phyloP scores from a whole-genome alignment of 2,888 invertebrate species.

The Agrilus cyanescens region DNA sequence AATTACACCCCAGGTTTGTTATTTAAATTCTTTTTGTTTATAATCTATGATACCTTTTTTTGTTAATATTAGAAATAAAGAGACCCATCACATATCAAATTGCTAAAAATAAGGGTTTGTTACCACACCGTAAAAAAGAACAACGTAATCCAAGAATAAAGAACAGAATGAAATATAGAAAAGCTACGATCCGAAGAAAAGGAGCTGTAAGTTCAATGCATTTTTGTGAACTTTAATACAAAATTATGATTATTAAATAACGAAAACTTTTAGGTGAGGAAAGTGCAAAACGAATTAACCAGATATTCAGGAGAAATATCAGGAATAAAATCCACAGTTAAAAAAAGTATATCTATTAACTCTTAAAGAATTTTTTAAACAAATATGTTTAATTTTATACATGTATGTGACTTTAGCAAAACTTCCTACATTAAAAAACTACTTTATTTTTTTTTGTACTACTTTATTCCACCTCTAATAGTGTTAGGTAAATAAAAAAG shows the following conservation, averaged over 20 bases:
- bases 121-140: slow-evolving; percentile 83
- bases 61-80: slow-evolving; percentile 40
- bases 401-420: no score
- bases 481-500: no score
- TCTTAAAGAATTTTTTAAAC: slow-evolving; percentile 20
- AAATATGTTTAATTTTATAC: no score
- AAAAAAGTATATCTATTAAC: slow-evolving; percentile 82
- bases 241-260: not conserved
- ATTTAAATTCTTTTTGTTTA: no score
- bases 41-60: no score
- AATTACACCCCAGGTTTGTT: no score
- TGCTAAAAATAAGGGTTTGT: slow-evolving; percentile 90
- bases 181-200: slow-evolving; percentile 84
- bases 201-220: slow-evolving; percentile 58
- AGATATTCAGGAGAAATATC: slow-evolving; percentile 88
- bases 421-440: no score
- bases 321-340: slow-evolving; percentile 83
- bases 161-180: slow-evolving; percentile 82
- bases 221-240: not conserved
- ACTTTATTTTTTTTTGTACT: no score
- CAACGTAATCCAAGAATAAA: slow-evolving; percentile 91
- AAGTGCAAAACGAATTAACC: slow-evolving; percentile 64
- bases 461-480: no score
- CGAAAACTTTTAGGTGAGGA: slow-evolving; percentile 48
- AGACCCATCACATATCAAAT: slow-evolving; percentile 87